Evolutionary conservation across 2,113 vertebrate species (phyloP).

Genomic region (Tragelaphus strepsiceros): DNA sequence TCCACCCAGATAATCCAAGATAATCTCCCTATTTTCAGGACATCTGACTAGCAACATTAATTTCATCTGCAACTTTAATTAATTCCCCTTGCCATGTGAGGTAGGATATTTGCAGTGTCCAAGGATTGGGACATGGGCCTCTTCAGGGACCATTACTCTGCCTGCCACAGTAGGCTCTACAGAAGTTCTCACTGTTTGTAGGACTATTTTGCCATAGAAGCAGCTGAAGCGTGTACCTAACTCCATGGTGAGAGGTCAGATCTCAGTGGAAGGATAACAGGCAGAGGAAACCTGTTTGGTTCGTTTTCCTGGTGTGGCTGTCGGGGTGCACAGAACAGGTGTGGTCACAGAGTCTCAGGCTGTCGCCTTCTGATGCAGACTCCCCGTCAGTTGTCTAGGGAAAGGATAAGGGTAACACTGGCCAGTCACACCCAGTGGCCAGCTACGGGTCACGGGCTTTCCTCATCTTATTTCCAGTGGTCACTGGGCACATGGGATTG

Average conservation of each 20-base stretch:
- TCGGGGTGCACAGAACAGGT: neutral
- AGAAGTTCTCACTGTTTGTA: neutral
- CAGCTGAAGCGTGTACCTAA: neutral
- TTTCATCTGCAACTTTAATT: neutral
- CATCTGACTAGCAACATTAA: neutral
- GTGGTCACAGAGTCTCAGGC: neutral
- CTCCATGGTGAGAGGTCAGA: neutral
- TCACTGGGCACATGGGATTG: neutral
- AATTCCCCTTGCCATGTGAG: neutral
- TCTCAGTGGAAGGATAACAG: neutral
- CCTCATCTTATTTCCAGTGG: neutral
- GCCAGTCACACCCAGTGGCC: neutral
- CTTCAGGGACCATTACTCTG: neutral
- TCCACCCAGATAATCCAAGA: neutral
- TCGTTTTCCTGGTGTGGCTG: neutral
- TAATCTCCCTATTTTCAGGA: neutral
- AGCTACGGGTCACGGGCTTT: neutral
- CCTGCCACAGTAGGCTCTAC: neutral
- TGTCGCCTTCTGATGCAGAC: neutral
- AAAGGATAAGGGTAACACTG: neutral
- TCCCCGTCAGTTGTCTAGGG: neutral
- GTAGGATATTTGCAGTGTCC: neutral
- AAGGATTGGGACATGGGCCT: rapidly evolving
- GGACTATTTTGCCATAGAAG: neutral
- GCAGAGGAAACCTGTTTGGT: neutral